These are phyloP conservation scores for Eulemur coronatus DNA, from an alignment of 2,797 vertebrate species.

Conservation along the genomic window DNA sequence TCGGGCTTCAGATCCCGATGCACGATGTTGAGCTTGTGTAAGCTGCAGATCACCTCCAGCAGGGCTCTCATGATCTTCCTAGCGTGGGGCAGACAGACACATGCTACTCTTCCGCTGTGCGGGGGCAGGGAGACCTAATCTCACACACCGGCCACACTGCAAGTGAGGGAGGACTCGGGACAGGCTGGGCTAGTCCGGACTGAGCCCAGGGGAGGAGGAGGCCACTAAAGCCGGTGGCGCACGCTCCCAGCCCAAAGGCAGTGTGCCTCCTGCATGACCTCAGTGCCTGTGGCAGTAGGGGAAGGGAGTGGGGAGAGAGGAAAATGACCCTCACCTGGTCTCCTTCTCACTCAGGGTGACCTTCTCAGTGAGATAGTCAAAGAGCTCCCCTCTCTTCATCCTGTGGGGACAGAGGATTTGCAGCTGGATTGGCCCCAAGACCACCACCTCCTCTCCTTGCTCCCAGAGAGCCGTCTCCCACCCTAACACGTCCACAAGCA, in stretches of 20 bases:
- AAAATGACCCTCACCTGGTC: slow-evolving; percentile 89
- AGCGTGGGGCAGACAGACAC: not conserved
- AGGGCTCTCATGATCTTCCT: slow-evolving; percentile 97
- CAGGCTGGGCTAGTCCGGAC: not conserved
- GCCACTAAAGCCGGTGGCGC: not conserved
- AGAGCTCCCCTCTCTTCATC: slow-evolving; percentile 98
- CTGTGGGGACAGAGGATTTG: slow-evolving; percentile 79
- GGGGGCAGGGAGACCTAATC: not conserved
- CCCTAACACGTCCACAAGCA: not conserved
- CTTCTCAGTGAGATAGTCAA: slow-evolving; percentile 98
- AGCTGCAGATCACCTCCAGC: slow-evolving; percentile 93
- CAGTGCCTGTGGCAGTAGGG: not conserved
- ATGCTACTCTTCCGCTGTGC: not conserved
- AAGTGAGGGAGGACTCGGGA: not conserved
- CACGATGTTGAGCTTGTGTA: slow-evolving; percentile 94
- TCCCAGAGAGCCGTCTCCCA: not conserved
- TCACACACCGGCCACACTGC: not conserved
- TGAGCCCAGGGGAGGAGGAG: not conserved
- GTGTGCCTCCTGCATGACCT: accelerated
- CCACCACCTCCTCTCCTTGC: not conserved
- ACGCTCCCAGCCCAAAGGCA: not conserved
- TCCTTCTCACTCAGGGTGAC: slow-evolving; percentile 98
- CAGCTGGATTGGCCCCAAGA: not conserved
- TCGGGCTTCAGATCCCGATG: slow-evolving; percentile 98
- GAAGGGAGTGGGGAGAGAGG: not conserved